A percentile compares a stretch with the other conserved stretches of the same genome.
phyloP scores from a whole-genome alignment of 2,888 invertebrate genomes.

The Ommatoiulus sabulosus region DNA sequence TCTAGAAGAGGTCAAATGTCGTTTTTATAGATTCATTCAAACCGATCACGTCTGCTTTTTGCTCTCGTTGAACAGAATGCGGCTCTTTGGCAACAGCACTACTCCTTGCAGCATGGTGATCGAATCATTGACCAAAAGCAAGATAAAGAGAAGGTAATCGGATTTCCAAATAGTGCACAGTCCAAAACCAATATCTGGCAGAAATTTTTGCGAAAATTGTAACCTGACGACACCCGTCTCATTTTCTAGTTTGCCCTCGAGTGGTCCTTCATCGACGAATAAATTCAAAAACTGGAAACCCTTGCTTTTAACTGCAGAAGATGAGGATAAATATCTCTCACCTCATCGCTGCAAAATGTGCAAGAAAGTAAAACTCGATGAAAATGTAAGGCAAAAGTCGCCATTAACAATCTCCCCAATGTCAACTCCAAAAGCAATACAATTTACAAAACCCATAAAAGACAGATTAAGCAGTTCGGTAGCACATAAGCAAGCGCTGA shows the following conservation, averaged over 20 bases:
- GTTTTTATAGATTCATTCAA: not conserved
- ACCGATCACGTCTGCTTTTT: not conserved
- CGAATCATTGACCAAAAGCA: not conserved
- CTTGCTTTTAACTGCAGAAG: not conserved
- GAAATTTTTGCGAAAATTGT: not conserved
- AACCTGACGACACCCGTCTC: not conserved
- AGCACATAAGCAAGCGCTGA: not conserved
- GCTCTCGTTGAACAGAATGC: not conserved
- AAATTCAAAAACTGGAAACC: not conserved
- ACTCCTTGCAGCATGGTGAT: not conserved
- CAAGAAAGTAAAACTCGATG: not conserved
- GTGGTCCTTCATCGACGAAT: not conserved
- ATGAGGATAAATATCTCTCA: constrained; percentile 2
- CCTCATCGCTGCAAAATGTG: not conserved
- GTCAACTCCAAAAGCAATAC: not conserved
- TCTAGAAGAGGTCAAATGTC: not conserved
- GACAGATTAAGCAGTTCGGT: not conserved
- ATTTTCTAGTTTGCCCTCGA: not conserved
- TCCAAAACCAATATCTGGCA: not conserved
- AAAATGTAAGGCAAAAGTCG: not conserved
- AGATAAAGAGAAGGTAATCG: constrained; percentile 15
- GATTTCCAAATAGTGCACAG: not conserved
- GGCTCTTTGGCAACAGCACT: not conserved
- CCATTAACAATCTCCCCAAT: not conserved
- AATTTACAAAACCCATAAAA: not conserved